Base-by-base conservation (phyloP, 2,888 invertebrate species). In the Eustalomyia histrio region DNA sequence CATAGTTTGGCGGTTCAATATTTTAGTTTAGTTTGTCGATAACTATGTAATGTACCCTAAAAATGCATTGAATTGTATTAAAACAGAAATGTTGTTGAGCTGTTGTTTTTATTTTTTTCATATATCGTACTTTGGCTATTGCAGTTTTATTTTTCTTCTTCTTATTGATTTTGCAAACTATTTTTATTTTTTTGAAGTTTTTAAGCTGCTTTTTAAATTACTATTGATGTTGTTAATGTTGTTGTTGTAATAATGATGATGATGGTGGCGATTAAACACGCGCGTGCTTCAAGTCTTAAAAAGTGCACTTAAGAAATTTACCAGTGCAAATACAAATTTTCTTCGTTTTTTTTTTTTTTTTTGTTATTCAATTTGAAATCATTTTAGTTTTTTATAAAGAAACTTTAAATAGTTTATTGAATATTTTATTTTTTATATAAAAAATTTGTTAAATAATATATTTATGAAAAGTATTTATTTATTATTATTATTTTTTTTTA, bases 31-130 rank as follows among this genome's bases (percentile, higher is more conserved):
- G 53, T 72, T 72, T 17, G 55, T 68, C 47, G 61, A 79, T 67
- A 67, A 47, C n/a, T 67, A 61, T 65, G 52, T 75, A 78, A 61
- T 65, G 52, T 75, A 78, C 74, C 74, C 81, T 74, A 71, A 67
- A 78, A 75, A 75, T 78, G 53, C 81, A 81, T 63, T 81, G 76
- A 81, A 52, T 78, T 78, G 81, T 65, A 78, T 71, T 64, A 81
- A 80, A 80, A 76, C 80, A 80, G 80, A 76, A 80, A 80, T 80
- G 69, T 64, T 80, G 69, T 64, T 58, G 55, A 17, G 58, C 18
- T 50, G 39, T 64, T 47, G 16, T 18, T 14, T 12, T 55, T 55
- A 55, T 21, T 18, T 55, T 72, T 53, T 60, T 61, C 29, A 47
- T 71, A n/a, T 58, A 47, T 47, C n/a, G n/a, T n/a, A n/a, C n/a